phyloP scores from a whole-genome alignment of 2,888 invertebrate genomes.

The Heteromyza rotundicornis region DNA sequence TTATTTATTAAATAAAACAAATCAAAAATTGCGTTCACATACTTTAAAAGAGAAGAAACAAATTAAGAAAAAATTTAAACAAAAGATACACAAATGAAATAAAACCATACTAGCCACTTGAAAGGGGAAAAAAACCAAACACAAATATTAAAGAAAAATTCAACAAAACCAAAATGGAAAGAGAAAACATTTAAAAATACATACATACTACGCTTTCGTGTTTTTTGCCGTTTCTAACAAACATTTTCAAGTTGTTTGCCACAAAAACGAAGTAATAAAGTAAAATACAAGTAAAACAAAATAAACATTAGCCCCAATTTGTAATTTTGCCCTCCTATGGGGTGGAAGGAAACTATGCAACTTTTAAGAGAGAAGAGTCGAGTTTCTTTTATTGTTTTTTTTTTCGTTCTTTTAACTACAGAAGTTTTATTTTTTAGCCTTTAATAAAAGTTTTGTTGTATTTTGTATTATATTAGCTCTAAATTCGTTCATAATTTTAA shows the following conservation, averaged over 20 bases:
- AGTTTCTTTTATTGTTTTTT: too few relatives aligned
- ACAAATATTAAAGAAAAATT: background rate
- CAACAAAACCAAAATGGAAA: background rate
- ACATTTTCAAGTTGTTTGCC: background rate
- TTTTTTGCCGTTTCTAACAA: conserved; percentile 4
- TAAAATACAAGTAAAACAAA: conserved; percentile 1
- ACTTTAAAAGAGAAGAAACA: background rate
- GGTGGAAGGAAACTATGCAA: too few relatives aligned
- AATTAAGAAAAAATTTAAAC: background rate
- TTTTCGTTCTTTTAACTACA: too few relatives aligned
- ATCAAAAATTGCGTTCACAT: background rate
- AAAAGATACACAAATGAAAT: background rate
- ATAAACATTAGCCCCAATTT: background rate
- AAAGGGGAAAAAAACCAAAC: background rate
- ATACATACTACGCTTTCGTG: background rate
- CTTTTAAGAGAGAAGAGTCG: too few relatives aligned
- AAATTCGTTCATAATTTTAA: background rate
- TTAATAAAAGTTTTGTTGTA: background rate
- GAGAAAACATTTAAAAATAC: background rate
- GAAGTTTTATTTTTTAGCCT: background rate
- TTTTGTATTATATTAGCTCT: background rate
- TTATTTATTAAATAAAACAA: background rate
- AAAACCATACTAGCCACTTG: conserved; percentile 4
- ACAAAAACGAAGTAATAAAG: background rate
- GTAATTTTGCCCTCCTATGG: background rate